Base-by-base conservation (phyloP, 2,113 vertebrate genomes). In the Raja brachyura region DNA sequence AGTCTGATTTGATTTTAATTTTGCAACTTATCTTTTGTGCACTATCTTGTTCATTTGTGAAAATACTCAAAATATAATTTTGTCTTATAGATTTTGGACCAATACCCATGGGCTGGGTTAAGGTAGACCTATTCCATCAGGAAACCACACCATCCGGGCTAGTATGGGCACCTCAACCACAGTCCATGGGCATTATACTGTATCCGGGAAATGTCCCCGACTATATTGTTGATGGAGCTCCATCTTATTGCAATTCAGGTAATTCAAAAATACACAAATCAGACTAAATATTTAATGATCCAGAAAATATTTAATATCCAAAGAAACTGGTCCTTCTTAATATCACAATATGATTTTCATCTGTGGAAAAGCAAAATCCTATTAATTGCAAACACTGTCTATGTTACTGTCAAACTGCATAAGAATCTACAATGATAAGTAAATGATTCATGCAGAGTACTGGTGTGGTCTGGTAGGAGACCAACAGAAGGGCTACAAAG, bases 231-330 rank as follows among this genome's bases (percentile, higher is more conserved):
- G 94, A 93, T 68, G 61, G 31, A 39, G 92, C 63, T 83, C 90
- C 93, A 90, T 31, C 66, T 54, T 10, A 79, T 79, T 90, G 63
- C 93, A 81, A 33, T 81, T 90, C 74, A 93, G 93, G 94, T 94
- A 94, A 95, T 94, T 95, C 88, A 92, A 94, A 95, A 95, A 94
- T 95, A 95, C 56, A n/a, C 1, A 63, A n/a, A 28, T 61, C 81
- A 86, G 4, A 16, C 0, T 16, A 88, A 66, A 9, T 86, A 14
- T 86, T 86, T 86, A n/a, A 88, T 88, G 56, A 88, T 31, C 83
- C 5, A 88, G n/a, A 66, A 88, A 66, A 9, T 86, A 14, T 86
- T 86, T 86, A 14, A 88, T 88, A 88, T 31, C 83, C 5, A 88
- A 61, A 66, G 5, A 66, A 88, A 66, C 59, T 88, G 11, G n/a